These are phyloP conservation scores for Prosopocoilus inquinatus DNA, from an alignment of 2,888 invertebrate species.

Conservation along the genomic window DNA sequence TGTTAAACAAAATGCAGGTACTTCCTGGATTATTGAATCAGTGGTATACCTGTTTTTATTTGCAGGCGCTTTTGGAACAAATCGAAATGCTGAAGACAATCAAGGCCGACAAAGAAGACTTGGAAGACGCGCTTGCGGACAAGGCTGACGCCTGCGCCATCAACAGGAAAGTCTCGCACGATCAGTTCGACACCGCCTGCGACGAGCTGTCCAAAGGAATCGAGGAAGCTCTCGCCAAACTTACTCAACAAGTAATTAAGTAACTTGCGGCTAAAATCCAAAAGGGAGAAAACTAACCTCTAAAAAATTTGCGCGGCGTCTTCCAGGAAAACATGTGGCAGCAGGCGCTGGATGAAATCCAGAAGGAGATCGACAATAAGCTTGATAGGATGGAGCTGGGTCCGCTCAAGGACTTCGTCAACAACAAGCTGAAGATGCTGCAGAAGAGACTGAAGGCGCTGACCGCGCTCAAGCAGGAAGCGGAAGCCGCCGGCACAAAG, in stretches of 20 bases:
- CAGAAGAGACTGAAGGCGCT: constrained; percentile 64
- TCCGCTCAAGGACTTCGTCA: constrained; percentile 65
- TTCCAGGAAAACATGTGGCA: constrained; percentile 62
- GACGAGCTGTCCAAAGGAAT: constrained; percentile 64
- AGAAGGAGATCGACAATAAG: constrained; percentile 65
- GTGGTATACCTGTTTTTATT: no score
- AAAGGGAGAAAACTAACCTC: not conserved
- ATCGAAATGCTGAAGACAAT: constrained; percentile 63
- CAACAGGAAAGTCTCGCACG: constrained; percentile 71
- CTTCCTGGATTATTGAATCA: not conserved
- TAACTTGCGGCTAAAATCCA: not conserved
- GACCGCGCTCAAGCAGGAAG: constrained; percentile 58
- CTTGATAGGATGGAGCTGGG: constrained; percentile 64
- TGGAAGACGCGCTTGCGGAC: constrained; percentile 70
- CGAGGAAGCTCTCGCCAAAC: constrained; percentile 62
- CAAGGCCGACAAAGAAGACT: constrained; percentile 70
- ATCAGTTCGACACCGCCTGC: constrained; percentile 68
- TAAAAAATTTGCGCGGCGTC: not conserved
- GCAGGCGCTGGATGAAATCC: constrained; percentile 65
- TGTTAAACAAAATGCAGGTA: not conserved
- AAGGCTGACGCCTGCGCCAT: constrained; percentile 70
- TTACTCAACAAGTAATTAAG: constrained; percentile 56
- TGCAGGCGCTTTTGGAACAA: constrained; percentile 62
- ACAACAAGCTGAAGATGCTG: constrained; percentile 58
- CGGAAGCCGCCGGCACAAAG: constrained; percentile 72